Evolutionary conservation across 2,888 invertebrate genomes (phyloP).

Genomic region (Caenorhabditis afra): DNA sequence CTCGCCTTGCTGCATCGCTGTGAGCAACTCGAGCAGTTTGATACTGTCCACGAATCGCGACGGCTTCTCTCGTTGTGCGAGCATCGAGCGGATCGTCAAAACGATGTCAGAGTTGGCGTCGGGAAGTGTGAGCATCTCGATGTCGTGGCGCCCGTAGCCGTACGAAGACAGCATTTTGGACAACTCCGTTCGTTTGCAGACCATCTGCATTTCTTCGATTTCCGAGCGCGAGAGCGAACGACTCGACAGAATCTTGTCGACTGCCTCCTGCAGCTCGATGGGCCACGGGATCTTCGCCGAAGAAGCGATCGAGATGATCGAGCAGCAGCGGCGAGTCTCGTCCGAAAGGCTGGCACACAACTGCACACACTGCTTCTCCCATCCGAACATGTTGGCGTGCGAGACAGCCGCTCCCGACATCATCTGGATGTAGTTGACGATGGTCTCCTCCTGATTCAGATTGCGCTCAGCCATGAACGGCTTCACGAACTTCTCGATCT

Average conservation of each 20-base stretch:
- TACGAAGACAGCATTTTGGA: conserved; percentile 61
- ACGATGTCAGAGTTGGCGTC: conserved; percentile 33
- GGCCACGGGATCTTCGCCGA: conserved; percentile 70
- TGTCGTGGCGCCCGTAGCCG: conserved; percentile 33
- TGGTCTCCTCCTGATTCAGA: conserved; percentile 68
- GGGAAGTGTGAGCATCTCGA: conserved; percentile 26
- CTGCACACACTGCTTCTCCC: conserved; percentile 70
- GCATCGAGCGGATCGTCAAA: conserved; percentile 45
- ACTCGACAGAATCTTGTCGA: conserved; percentile 53
- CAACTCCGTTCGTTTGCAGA: conserved; percentile 67
- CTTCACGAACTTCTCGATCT: conserved; percentile 68
- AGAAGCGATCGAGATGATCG: conserved; percentile 69
- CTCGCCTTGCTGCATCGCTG: conserved; percentile 16
- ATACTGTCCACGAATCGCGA: conserved; percentile 51
- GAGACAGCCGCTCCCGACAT: conserved; percentile 41
- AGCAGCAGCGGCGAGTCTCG: conserved; percentile 63
- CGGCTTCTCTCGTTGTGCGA: conserved; percentile 41
- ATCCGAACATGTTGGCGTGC: conserved; percentile 46
- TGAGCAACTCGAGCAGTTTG: conserved; percentile 44
- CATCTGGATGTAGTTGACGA: conserved; percentile 69
- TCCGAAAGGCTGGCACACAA: conserved; percentile 66
- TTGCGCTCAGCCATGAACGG: conserved; percentile 71
- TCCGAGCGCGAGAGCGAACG: conserved; percentile 26
- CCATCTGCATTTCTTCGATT: conserved; percentile 60
- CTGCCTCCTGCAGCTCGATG: conserved; percentile 60